Conservation (phyloP, 2,797 vertebrate genomes). For the Steatocranus sp. region DNA sequence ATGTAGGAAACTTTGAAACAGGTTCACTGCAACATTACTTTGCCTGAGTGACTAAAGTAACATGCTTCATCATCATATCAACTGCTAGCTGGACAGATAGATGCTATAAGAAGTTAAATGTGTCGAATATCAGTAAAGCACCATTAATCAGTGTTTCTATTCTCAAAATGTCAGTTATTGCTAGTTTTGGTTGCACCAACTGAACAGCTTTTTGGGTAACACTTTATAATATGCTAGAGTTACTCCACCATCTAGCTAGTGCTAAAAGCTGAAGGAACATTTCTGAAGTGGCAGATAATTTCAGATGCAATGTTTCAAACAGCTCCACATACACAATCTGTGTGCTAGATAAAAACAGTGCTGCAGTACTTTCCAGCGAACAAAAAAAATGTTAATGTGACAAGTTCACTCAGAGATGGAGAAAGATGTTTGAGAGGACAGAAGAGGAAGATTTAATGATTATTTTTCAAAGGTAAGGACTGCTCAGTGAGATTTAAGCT, state of each 20-base stretch:
- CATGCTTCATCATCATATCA: neutral
- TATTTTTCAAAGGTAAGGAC: fast-evolving
- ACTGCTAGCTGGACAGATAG: neutral
- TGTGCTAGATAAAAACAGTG: neutral
- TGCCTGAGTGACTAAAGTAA: neutral
- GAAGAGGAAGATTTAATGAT: neutral
- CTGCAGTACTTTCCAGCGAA: neutral
- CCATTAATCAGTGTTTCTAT: neutral
- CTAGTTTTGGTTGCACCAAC: neutral
- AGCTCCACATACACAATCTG: neutral
- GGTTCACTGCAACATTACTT: fast-evolving
- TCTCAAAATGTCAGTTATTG: neutral
- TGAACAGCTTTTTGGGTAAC: fast-evolving
- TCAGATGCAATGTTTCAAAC: neutral
- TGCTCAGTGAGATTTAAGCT: neutral
- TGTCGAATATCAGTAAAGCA: neutral
- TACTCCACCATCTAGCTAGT: neutral
- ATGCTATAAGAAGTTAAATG: neutral
- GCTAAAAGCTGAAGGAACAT: neutral
- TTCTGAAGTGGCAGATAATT: neutral
- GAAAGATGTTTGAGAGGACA: neutral
- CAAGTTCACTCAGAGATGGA: neutral
- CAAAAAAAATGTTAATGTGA: neutral
- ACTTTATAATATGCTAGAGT: neutral
- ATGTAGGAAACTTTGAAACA: neutral